Evolutionary conservation across 2,888 invertebrate species (phyloP), one percentile per base, ranked within the genome.

Genomic region (Morpho deidamia): DNA sequence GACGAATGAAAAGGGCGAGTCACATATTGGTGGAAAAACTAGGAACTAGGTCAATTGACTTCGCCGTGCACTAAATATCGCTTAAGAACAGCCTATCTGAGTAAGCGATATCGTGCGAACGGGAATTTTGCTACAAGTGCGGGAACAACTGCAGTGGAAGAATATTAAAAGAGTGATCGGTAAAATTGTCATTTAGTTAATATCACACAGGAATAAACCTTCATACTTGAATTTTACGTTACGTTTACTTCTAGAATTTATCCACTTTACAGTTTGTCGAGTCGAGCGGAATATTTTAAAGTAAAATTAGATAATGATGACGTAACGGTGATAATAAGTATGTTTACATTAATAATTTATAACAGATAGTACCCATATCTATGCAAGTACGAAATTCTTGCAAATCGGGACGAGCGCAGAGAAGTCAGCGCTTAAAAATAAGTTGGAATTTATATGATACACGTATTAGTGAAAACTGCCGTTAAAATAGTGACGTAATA

Each of bases 351-450:
- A 23, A 23, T 23, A 23, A 23, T 3, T 23, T 23, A 23, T 5
- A 23, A 23, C 23, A 5, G 23, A 23, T 45, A 14, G 37, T 10
- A 45, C 11, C 12, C 35, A 33, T 9, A 11, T 34, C 10, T 12
- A 11, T 23, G 45, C 35, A 14, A 46, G 23, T 5, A 5, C 4
- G 38, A 23, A 23, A 32, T 48, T 37, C 39, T 51, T 51, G 35
- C 49, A 53, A 53, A 55, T 51, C 55, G 61, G 70, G 72, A 69
- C 74, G 66, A 61, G 56, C 44, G 65, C 60, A 42, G 49, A 48
- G 62, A 55, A 62, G 59, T 59, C 59, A 56, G 41, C 50, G 60
- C 65, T 65, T 58, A 61, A 64, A 72, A 69, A 70, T 66, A 68
- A 65, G 39, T 58, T 55, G 47, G 47, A 49, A 53, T 52, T 46